A percentile compares a stretch with the other conserved stretches of the same genome.
Evolutionary conservation across 2,797 vertebrate genomes (phyloP).

Genomic region (Chrysocyon brachyurus): DNA sequence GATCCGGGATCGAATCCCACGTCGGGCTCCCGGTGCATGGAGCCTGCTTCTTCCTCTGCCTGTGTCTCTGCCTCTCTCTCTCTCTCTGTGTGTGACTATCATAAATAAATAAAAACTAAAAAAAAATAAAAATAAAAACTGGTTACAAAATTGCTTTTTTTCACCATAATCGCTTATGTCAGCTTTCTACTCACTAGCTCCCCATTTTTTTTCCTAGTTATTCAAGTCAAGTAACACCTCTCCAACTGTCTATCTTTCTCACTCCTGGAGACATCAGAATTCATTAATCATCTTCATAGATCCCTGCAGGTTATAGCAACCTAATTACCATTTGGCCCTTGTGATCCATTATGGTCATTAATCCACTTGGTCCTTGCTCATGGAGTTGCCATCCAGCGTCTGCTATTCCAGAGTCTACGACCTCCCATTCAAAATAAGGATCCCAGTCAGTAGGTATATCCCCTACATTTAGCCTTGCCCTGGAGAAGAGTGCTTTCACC

Average conservation of each 20-base stretch:
- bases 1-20: too few relatives aligned
- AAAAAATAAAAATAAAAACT: too few relatives aligned
- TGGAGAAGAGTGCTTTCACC: background rate
- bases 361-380: background rate
- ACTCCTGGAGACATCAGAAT: background rate
- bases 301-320: background rate
- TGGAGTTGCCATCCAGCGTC: background rate
- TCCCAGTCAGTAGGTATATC: background rate
- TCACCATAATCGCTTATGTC: background rate
- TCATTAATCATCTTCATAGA: background rate
- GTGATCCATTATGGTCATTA: background rate
- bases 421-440: background rate
- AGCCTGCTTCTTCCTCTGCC: too few relatives aligned
- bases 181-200: background rate
- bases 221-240: background rate
- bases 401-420: background rate
- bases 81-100: too few relatives aligned
- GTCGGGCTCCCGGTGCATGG: too few relatives aligned
- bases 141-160: background rate
- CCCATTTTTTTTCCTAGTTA: background rate
- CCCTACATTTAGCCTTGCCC: background rate
- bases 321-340: background rate
- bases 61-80: too few relatives aligned
- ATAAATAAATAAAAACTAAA: too few relatives aligned
- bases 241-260: constrained; percentile 3